Evolutionary conservation across 2,888 invertebrate species (phyloP).

Genomic region (Drosophila paramelanica): DNA sequence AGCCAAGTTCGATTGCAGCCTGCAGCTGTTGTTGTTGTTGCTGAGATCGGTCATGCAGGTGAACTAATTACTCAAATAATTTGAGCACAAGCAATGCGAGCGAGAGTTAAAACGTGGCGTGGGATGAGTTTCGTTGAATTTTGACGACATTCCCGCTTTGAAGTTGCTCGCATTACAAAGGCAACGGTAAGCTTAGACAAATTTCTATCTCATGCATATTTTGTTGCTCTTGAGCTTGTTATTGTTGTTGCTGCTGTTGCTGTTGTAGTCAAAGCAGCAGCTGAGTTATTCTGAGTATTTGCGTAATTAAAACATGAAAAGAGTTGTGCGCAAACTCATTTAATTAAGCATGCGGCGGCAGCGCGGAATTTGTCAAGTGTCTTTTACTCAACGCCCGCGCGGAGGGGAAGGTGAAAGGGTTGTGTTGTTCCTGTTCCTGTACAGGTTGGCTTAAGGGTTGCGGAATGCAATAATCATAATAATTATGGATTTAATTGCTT

Average conservation of each 20-base stretch:
- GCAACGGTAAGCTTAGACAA: conserved; percentile 60
- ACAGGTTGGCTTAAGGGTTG: conserved; percentile 16
- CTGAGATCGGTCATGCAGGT: conserved; percentile 32
- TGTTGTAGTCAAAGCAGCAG: conserved; percentile 31
- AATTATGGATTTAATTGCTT: conserved; percentile 67
- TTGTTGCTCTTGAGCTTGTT: conserved; percentile 32
- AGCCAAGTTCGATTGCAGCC: background rate
- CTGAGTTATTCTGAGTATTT: conserved; percentile 75
- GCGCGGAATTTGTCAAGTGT: conserved; percentile 76
- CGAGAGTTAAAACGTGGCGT: conserved; percentile 5
- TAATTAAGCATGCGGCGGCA: conserved; percentile 73
- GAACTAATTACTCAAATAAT: conserved; percentile 60
- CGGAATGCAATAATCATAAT: conserved; percentile 55
- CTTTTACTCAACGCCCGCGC: conserved; percentile 31
- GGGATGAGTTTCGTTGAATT: conserved; percentile 35
- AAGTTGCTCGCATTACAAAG: conserved; percentile 74
- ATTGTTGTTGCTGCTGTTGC: conserved; percentile 14
- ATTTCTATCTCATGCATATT: conserved; percentile 71
- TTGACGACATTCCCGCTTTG: conserved; percentile 71
- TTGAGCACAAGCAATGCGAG: conserved; percentile 37
- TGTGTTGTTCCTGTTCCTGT: no score
- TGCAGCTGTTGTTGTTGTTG: background rate
- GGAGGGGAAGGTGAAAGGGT: background rate
- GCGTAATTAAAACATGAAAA: conserved; percentile 81
- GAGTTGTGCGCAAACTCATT: conserved; percentile 78